Evolutionary conservation across 2,888 invertebrate genomes (phyloP).

Genomic region (Chydorus sphaericus): DNA sequence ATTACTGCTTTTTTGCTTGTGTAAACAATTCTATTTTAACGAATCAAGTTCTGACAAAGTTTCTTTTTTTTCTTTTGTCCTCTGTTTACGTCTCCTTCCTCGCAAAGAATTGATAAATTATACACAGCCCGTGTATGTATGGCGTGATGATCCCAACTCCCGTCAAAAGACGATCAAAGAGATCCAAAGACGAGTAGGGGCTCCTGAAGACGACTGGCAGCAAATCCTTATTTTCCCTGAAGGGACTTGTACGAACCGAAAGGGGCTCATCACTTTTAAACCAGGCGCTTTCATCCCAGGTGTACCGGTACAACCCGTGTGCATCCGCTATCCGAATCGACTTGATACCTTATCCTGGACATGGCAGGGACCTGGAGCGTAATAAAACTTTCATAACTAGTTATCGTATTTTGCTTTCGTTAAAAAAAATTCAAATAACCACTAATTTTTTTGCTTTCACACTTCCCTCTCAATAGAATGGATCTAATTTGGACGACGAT

Average conservation of each 20-base stretch:
- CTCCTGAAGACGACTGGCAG: conserved; percentile 66
- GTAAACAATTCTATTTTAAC: too few relatives aligned
- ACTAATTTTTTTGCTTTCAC: conserved; percentile 22
- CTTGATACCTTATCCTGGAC: conserved; percentile 83
- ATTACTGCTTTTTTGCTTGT: too few relatives aligned
- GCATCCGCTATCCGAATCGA: conserved; percentile 78
- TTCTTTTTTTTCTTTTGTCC: too few relatives aligned
- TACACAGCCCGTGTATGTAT: conserved; percentile 88
- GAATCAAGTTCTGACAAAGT: not conserved
- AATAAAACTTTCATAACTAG: too few relatives aligned
- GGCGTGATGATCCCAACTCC: conserved; percentile 83
- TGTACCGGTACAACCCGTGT: conserved; percentile 87
- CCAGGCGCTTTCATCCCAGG: conserved; percentile 90
- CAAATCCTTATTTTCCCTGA: conserved; percentile 90
- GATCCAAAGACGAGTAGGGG: conserved; percentile 68
- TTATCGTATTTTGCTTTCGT: conserved; percentile 9
- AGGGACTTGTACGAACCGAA: conserved; percentile 89
- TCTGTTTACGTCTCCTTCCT: conserved; percentile 12
- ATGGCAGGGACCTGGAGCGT: conserved; percentile 90
- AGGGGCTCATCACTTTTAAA: conserved; percentile 69
- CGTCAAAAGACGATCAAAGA: conserved; percentile 77
- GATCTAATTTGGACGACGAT: conserved; percentile 76
- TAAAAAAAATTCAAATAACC: not conserved
- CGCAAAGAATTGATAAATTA: conserved; percentile 69
- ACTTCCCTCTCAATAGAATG: conserved; percentile 41